Evolutionary conservation across 2,888 invertebrate species (phyloP).

Genomic region (Adela reaumurella): DNA sequence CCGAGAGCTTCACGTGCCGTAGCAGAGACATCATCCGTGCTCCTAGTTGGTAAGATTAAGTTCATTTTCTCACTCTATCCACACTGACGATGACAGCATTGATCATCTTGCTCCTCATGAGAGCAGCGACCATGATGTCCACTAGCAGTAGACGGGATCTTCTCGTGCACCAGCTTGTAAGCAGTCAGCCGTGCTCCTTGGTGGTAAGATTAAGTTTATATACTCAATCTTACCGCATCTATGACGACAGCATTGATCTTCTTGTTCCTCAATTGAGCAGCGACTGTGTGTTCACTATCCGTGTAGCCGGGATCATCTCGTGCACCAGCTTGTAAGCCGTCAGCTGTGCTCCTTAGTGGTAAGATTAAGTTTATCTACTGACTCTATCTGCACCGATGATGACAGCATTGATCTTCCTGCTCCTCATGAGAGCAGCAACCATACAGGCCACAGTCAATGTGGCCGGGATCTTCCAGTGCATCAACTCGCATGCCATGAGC

Average conservation of each 20-base stretch:
- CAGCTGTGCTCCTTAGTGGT: slow-evolving; percentile 93
- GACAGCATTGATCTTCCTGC: slow-evolving; percentile 80
- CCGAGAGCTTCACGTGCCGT: slow-evolving; percentile 86
- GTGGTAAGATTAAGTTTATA: too few relatives aligned
- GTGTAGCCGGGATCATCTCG: slow-evolving; percentile 86
- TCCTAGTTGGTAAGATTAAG: slow-evolving; percentile 98
- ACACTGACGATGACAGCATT: slow-evolving; percentile 96
- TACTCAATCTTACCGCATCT: too few relatives aligned
- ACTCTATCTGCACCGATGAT: slow-evolving; percentile 98
- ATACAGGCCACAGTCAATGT: slow-evolving; percentile 95
- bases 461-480: slow-evolving; percentile 86
- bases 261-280: slow-evolving; percentile 80
- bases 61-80: slow-evolving; percentile 78
- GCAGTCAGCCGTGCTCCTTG: slow-evolving; percentile 96
- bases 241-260: slow-evolving; percentile 91
- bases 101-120: slow-evolving; percentile 80
- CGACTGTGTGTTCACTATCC: slow-evolving; percentile 96
- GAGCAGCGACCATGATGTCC: slow-evolving; percentile 93
- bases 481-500: slow-evolving; percentile 92
- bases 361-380: too few relatives aligned
- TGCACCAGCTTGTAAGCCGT: slow-evolving; percentile 94
- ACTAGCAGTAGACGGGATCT: slow-evolving; percentile 93
- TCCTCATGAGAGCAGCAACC: slow-evolving; percentile 88
- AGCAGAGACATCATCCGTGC: slow-evolving; percentile 94
- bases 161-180: slow-evolving; percentile 89